Percentiles rank a stretch among this genome's conserved stretches.
Evolutionary conservation across 53 echinoderm and acorn worm genomes (phyloP).

Genomic region (Holothuria leucospilota): DNA sequence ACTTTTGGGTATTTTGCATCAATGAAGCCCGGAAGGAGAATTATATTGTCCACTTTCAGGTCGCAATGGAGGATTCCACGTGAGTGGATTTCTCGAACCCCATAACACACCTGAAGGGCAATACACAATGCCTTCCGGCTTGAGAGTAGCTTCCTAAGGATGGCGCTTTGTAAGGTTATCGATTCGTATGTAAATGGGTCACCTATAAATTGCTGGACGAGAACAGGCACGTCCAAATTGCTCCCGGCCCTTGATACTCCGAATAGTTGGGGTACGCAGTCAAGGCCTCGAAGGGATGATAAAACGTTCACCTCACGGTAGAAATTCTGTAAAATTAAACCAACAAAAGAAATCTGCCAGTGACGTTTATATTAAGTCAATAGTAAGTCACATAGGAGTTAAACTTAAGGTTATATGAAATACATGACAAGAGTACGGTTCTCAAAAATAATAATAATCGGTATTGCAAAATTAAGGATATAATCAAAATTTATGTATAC

Average conservation of each 20-base stretch:
- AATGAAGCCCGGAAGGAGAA: conserved; percentile 11
- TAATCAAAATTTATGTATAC: too few relatives aligned
- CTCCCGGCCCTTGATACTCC: neutral
- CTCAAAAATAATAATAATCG: too few relatives aligned
- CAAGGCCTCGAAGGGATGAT: neutral
- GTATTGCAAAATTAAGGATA: too few relatives aligned
- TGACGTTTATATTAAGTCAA: too few relatives aligned
- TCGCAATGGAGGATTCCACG: conserved; percentile 11
- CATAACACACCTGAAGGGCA: conserved; percentile 13
- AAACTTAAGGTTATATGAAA: too few relatives aligned
- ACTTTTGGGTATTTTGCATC: neutral
- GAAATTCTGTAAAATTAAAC: neutral
- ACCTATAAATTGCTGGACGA: conserved; percentile 27
- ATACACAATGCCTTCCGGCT: neutral
- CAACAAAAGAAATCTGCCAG: too few relatives aligned
- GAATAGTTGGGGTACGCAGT: conserved; percentile 7
- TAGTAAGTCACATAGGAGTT: too few relatives aligned
- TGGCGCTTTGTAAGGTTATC: neutral
- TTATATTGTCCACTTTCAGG: conserved; percentile 8
- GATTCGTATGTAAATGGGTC: neutral
- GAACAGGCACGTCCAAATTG: neutral
- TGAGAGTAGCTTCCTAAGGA: neutral
- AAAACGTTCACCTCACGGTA: conserved; percentile 1
- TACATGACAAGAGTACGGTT: too few relatives aligned
- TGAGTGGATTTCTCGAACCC: neutral